Evolutionary conservation across 1,140 invertebrate genomes (phyloP).

Genomic region (Diabrotica virgifera): DNA sequence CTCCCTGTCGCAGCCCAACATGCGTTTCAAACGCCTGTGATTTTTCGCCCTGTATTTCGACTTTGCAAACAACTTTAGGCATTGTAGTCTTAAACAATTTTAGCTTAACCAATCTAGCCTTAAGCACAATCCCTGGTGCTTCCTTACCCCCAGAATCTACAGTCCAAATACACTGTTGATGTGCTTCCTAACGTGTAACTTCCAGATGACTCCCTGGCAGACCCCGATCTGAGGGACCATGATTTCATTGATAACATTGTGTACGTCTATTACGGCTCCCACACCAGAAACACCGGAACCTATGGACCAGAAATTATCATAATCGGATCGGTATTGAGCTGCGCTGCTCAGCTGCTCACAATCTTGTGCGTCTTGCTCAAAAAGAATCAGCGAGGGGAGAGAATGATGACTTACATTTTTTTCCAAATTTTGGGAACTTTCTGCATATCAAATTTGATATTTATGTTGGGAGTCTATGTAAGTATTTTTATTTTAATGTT

Average conservation of each 20-base stretch:
- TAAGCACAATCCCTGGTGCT: constrained; percentile 45
- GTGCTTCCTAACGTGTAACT: constrained; percentile 43
- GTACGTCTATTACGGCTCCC: constrained; percentile 57
- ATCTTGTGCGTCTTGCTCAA: constrained; percentile 44
- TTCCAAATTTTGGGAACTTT: constrained; percentile 45
- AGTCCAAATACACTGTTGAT: constrained; percentile 41
- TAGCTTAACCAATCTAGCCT: too few species aligned
- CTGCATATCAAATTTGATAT: constrained; percentile 48
- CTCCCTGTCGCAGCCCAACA: too few species aligned
- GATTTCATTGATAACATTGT: constrained; percentile 57
- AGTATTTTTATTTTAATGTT: constrained; percentile 27
- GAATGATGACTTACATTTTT: constrained; percentile 42
- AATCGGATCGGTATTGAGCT: constrained; percentile 45
- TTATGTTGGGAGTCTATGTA: constrained; percentile 54
- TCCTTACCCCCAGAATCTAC: constrained; percentile 41
- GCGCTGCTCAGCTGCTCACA: constrained; percentile 45
- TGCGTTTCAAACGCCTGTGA: too few species aligned
- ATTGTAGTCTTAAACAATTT: too few species aligned
- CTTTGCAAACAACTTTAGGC: too few species aligned
- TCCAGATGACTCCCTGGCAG: constrained; percentile 44
- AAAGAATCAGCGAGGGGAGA: constrained; percentile 42
- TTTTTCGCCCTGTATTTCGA: too few species aligned
- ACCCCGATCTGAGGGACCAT: constrained; percentile 51
- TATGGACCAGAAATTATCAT: constrained; percentile 47
- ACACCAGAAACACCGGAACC: constrained; percentile 40